Percentiles rank a stretch among this genome's conserved stretches.
Evolutionary conservation across 2,113 vertebrate species (phyloP).

Genomic region (Mormyrus iriodes): DNA sequence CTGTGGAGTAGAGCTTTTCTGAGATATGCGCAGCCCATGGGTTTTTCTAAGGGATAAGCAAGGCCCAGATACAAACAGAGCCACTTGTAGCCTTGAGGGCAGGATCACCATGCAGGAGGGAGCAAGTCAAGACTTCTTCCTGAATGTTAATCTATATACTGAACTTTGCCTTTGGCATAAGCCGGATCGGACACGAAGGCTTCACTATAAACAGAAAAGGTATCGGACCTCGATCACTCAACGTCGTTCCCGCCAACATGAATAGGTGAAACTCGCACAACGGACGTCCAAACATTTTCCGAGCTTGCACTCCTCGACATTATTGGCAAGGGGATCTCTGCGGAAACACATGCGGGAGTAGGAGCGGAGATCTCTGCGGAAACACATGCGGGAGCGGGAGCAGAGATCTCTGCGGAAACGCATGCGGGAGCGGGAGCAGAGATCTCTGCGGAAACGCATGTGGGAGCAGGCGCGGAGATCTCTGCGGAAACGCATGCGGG

Average conservation of each 20-base stretch:
- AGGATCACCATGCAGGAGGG: not conserved
- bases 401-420: not conserved
- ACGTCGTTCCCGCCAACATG: not conserved
- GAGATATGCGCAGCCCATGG: not conserved
- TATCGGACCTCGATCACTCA: not conserved
- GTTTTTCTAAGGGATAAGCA: not conserved
- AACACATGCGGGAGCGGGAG: not conserved
- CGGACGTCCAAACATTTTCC: not conserved
- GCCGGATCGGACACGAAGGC: not conserved
- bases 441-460: too few relatives aligned
- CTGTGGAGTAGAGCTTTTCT: not conserved
- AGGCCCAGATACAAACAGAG: not conserved
- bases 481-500: too few relatives aligned
- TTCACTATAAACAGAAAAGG: not conserved
- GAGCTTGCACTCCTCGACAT: not conserved
- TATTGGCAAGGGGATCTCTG: not conserved
- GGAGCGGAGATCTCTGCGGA: not conserved
- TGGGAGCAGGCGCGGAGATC: too few relatives aligned
- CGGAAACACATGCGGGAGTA: too few relatives aligned
- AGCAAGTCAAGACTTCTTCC: not conserved
- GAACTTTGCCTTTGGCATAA: not conserved
- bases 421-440: not conserved
- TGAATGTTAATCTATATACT: not conserved
- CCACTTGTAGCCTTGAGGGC: not conserved
- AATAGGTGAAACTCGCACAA: not conserved